phyloP scores from a whole-genome alignment of 2,113 vertebrate genomes.

The Tiliqua scincoides region DNA sequence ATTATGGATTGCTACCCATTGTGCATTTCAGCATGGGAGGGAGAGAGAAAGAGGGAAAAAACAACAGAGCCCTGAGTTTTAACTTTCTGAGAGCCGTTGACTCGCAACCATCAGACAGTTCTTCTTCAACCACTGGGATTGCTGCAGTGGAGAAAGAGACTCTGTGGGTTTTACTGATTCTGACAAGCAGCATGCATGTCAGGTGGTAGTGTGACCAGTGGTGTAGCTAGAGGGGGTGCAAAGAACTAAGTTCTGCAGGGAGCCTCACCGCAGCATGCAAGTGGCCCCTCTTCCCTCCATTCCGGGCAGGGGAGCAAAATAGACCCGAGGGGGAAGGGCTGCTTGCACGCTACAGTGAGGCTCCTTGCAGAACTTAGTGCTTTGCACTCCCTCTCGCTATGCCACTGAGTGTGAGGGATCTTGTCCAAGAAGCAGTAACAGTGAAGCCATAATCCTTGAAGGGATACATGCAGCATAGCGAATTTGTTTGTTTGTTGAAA shows the following conservation, averaged over 20 bases:
- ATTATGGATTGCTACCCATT: slow-evolving; percentile 61
- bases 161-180: slow-evolving; percentile 8
- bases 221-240: no score
- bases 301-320: no score
- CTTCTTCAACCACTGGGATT: neutral
- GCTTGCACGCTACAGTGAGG: no score
- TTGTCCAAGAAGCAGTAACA: neutral
- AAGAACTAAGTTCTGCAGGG: no score
- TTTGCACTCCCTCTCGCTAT: no score
- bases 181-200: accelerated
- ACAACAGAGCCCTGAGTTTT: slow-evolving; percentile 29
- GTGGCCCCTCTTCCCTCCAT: no score
- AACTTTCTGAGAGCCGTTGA: slow-evolving; percentile 36
- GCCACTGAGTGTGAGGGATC: no score
- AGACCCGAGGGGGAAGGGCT: no score
- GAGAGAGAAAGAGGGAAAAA: neutral
- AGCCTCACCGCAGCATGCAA: no score
- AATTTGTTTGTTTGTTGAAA: no score
- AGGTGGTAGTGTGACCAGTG: neutral
- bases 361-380: no score
- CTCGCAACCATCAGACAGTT: neutral
- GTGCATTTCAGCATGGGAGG: slow-evolving; percentile 31
- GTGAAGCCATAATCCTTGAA: neutral
- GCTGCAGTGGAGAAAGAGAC: neutral
- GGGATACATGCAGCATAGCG: neutral